Base-by-base conservation (phyloP, 2,797 vertebrate genomes). In the Gymnocypris eckloni region DNA sequence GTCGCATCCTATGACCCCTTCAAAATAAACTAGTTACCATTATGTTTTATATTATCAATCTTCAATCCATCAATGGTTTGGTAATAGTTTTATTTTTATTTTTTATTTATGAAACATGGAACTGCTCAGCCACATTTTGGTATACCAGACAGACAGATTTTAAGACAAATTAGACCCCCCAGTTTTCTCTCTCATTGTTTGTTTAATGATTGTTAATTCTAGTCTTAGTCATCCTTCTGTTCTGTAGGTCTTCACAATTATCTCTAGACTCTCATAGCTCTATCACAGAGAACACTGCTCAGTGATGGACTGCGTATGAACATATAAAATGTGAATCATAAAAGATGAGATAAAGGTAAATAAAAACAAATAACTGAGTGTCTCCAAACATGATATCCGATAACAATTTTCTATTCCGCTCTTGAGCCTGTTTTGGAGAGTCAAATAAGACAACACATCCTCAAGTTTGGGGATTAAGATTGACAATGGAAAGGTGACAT, bases 191-290 rank as follows among this genome's bases (percentile, higher is more conserved):
- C 41, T 9, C 41, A 43, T 43, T 43, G 41, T 43, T 43, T 43
- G 8, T 43, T 43, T 43, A 43, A 43, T 11, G 5, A 56, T 43
- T 79, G 43, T 33, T 79, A 45, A 64, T 70, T 73, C 48, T 25
- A 83, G 78, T 69, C 5, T 33, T 41, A 77, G 37, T 85, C 79
- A 80, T 61, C n/a, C 43, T 82, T 69, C 59, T 70, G 76, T 64
- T 72, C 12, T 28, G 18, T 22, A 71, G 50, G 81, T 66, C 6
- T 39, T 48, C 64, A 52, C 18, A 66, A 15, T 50, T 50, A 13
- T 43, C 37, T 66, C 10, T 20, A 69, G 33, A 41, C n/a, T 54
- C 12, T 45, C 52, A 39, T 45, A 33, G 41, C 52, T 87, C 48
- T n/a, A 28, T 37, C 64, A 84, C 20, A 81, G 61, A 87, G 8